Base-by-base conservation (phyloP, 2,888 invertebrate species). In the Agriopis leucophaearia region DNA sequence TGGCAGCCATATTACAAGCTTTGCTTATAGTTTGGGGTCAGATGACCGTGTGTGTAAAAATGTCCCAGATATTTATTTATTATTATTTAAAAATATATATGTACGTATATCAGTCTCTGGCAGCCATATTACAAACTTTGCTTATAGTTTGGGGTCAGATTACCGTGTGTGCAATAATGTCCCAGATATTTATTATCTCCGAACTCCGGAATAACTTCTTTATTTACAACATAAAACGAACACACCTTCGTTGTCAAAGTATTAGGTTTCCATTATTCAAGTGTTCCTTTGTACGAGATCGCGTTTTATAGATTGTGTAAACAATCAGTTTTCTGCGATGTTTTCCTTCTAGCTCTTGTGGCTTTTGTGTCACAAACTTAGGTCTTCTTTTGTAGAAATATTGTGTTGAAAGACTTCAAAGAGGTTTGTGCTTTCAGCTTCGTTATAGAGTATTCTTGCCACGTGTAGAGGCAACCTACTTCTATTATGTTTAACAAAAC, bases 191-290 rank as follows among this genome's bases (percentile, higher is more conserved):
- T n/a, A n/a, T n/a, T n/a, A n/a, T n/a, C n/a, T n/a, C n/a, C n/a
- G n/a, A n/a, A n/a, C n/a, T n/a, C 52, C 38, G 52, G 15, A 54
- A 40, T 18, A 8, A 15, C n/a, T 8, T 8, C 27, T 8, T 48
- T 18, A 16, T 40, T 18, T 40, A 5, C 16, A 18, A 52, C 8
- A 52, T 27, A 27, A 51, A 60, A 36, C 12, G 36, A 54, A 45
- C 47, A 51, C 52, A 57, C 60, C 55, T 65, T 40, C 36, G 55
- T 64, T 57, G 51, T n/a, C 66, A 27, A 70, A 66, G 76, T 75
- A 75, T 78, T 78, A 77, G 75, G 77, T 80, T 81, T 78, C 77
- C 74, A 79, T 78, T 77, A 79, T 83, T 82, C 77, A 77, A 83
- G 81, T 73, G 78, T 81, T 80, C 81, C 80, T 84, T 85, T 85